Evolutionary conservation across 1,140 invertebrate species (phyloP), one percentile per base, ranked within the genome.

Genomic region (Muscidifurax raptorellus): DNA sequence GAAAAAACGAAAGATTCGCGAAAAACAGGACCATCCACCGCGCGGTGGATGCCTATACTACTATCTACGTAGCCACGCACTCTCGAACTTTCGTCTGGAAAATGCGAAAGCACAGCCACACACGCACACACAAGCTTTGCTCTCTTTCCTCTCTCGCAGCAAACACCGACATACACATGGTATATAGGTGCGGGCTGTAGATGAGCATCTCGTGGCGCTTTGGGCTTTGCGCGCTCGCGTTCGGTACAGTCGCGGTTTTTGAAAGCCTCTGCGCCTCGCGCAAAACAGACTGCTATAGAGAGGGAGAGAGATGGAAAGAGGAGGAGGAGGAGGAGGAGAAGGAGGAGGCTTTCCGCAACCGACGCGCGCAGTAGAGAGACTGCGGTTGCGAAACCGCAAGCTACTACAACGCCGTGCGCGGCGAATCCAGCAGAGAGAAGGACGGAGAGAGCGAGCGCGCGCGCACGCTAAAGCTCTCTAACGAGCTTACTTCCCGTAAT

Each of bases 401-500:
- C 90, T 91, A 89, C 89, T 92, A 90, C 89, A 89, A 90, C 87
- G 32, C 87, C 9, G 36, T 22, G n/a, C 36, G 25, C 27, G 25
- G 66, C 83, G 87, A 89, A 89, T 90, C 83, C 88, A 87, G 86
- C 84, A 82, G 66, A 69, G 22, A 36, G 30, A 74, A 28, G 18
- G 30, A 30, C 28, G 28, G 69, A 72, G 28, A 72, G 9, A 4
- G 5, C 4, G 25, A 27, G 64, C 15, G 9, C 66, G 66, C 22
- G 28, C 22, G 12, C 32, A 30, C 32, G 87, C 89, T 90, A 90
- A 91, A 91, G 30, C 89, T 90, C 89, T 90, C 88, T 91, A 91
- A 91, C 91, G 89, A 92, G 91, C 90, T 92, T 91, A 91, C 90
- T 91, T 92, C 89, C 86, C 87, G 88, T 91, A 90, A 91, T 92